Percentiles rank a stretch among this genome's conserved stretches.
phyloP scores from a whole-genome alignment of 2,113 vertebrate genomes.

The Apus apus region DNA sequence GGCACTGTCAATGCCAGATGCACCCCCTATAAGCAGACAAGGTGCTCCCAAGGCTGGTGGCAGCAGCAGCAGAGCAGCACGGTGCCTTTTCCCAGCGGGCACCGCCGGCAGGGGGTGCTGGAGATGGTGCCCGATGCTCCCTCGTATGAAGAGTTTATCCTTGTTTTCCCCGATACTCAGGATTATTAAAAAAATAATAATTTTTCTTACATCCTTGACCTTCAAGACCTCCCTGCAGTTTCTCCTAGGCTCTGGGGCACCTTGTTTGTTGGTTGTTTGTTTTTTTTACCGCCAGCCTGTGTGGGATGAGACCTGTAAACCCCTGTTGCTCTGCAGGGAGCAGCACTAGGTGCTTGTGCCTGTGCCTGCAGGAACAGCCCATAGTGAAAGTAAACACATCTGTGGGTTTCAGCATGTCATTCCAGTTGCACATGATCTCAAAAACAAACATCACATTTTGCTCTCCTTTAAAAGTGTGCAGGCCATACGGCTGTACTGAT shows the following conservation, averaged over 20 bases:
- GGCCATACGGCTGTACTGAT: background rate
- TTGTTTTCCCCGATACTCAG: background rate
- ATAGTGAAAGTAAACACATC: background rate
- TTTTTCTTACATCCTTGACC: background rate
- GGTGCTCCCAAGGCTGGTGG: background rate
- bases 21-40: background rate
- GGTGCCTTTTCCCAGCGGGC: too few relatives aligned
- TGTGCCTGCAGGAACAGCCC: rapidly evolving
- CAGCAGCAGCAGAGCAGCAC: background rate
- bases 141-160: background rate
- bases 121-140: too few relatives aligned
- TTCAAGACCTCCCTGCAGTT: background rate
- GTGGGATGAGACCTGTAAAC: background rate
- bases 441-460: background rate
- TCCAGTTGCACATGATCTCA: background rate
- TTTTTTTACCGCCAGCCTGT: background rate
- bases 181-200: background rate
- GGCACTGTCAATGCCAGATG: background rate
- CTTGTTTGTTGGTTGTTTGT: background rate
- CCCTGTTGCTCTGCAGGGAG: background rate
- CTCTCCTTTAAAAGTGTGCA: background rate
- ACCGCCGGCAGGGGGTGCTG: too few relatives aligned
- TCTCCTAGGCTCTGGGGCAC: background rate
- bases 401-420: background rate
- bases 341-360: rapidly evolving